Evolutionary conservation across 2,113 vertebrate genomes (phyloP), one percentile per base, ranked within the genome.

Genomic region (Perognathus longimembris): DNA sequence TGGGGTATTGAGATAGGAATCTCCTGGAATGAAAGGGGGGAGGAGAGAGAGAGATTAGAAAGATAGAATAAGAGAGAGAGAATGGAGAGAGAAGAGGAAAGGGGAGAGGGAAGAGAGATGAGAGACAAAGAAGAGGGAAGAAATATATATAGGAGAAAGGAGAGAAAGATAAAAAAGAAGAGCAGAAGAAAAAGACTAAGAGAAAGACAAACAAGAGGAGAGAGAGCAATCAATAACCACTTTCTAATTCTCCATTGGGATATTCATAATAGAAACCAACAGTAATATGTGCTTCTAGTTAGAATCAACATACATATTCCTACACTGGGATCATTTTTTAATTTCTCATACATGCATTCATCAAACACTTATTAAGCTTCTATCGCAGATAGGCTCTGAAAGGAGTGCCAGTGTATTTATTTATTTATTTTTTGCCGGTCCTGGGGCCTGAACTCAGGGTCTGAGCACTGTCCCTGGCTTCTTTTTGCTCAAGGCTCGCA

Each of bases 311-410:
- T 59, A 88, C 36, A 38, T 79, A 38, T 92, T 67, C 42, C 57
- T 75, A 61, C 22, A 45, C 36, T 70, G 36, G 85, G 36, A 80
- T 28, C 54, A 45, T 28, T 63, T 67, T 94, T 80, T 91, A 57
- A n/a, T 63, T 92, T 45, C 59, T 64, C 70, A 91, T 15, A 26
- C 32, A 73, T 61, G 26, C 67, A 77, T 34, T 42, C 77, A 64
- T 83, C 67, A 85, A 93, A 79, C 26, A 86, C 85, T 89, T 57
- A 90, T 85, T 73, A 83, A 89, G 32, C 69, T 74, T 66, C 88
- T 93, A 36, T 88, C 70, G 85, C 69, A 61, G 84, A 91, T 38
- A 74, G 83, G 66, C 64, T 57, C 28, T 11, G 69, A 79, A 45
- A 2, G 45, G 20, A 36, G 34, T 40, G 34, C 71, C n/a, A n/a